Evolutionary conservation across 1,140 invertebrate species (phyloP).

Genomic region (Venustaconcha ellipsiformis): DNA sequence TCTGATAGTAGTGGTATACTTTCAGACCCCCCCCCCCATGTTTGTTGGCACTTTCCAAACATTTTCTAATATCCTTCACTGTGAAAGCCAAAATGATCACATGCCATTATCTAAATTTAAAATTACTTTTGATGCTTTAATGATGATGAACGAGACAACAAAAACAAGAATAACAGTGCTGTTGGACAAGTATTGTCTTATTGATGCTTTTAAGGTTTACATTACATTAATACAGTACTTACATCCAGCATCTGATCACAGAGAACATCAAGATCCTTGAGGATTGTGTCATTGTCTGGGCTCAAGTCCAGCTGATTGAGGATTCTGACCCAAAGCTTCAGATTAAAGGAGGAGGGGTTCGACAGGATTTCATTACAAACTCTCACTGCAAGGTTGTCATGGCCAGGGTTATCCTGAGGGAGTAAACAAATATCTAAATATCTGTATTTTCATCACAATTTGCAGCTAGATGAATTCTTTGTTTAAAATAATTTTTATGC

Average conservation of each 20-base stretch:
- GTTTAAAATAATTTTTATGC: neutral
- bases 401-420: slow-evolving; percentile 58
- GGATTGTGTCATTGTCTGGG: slow-evolving; percentile 43
- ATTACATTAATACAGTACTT: slow-evolving; percentile 1
- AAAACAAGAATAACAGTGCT: too few species aligned
- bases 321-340: slow-evolving; percentile 51
- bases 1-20: too few species aligned
- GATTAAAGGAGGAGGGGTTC: slow-evolving; percentile 54
- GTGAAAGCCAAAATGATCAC: too few species aligned
- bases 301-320: slow-evolving; percentile 59
- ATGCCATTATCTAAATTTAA: too few species aligned
- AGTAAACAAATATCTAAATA: neutral
- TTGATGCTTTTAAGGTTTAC: too few species aligned
- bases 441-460: too few species aligned
- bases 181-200: too few species aligned
- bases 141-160: too few species aligned
- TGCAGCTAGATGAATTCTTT: neutral
- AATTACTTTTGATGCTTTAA: too few species aligned
- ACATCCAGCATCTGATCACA: slow-evolving; percentile 58
- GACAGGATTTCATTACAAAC: slow-evolving; percentile 66
- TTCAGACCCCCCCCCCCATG: too few species aligned
- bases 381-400: slow-evolving; percentile 64
- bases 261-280: slow-evolving; percentile 55
- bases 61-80: too few species aligned
- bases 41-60: too few species aligned